Base-by-base conservation (phyloP, 2,888 invertebrate species). In the Holacanthella duospinosa region DNA sequence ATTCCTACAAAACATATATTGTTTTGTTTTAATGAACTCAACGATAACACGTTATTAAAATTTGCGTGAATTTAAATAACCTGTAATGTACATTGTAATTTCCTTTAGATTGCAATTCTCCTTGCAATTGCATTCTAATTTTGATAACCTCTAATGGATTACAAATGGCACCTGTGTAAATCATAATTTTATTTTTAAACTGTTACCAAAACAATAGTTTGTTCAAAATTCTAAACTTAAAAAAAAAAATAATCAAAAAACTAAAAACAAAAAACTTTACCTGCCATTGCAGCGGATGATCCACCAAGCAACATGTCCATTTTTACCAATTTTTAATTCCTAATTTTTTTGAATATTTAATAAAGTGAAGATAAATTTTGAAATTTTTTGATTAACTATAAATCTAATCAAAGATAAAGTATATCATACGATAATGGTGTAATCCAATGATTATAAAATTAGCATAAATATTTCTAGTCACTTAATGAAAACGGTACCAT, bases 101-200 rank as follows among this genome's bases (percentile, higher is more conserved):
- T 0, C 91, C 90, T 44, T 82, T 82, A 0, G 85, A 83, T 65
- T 82, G 82, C 29, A 93, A 75, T 78, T 93, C 89, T 0, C 89
- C 89, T 76, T 93, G 93, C 21, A 93, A 80, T 75, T 93, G 93
- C 74, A 93, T 83, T 21, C 93, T 82, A 0, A 89, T 92, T 78
- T 93, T 93, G 16, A 92, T 84, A 1, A 93, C 92, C 75, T 93
- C 93, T 71, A 92, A 82, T 0, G 93, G 93, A 76, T 93, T 93
- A 48, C 59, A 59, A 59, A 59, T 59, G 21, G 43, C 59, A 21
- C 59, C 59, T 48, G 21, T n/a, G n/a, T n/a, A n/a, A n/a, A n/a
- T n/a, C n/a, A n/a, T n/a, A n/a, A n/a, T n/a, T n/a, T n/a, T n/a
- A n/a, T n/a, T n/a, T n/a, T n/a, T n/a, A n/a, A n/a, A n/a, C n/a